Percentiles rank a stretch among this genome's conserved stretches.
Conservation (phyloP, 2,888 invertebrate genomes). For the Drosophila diplacantha region DNA sequence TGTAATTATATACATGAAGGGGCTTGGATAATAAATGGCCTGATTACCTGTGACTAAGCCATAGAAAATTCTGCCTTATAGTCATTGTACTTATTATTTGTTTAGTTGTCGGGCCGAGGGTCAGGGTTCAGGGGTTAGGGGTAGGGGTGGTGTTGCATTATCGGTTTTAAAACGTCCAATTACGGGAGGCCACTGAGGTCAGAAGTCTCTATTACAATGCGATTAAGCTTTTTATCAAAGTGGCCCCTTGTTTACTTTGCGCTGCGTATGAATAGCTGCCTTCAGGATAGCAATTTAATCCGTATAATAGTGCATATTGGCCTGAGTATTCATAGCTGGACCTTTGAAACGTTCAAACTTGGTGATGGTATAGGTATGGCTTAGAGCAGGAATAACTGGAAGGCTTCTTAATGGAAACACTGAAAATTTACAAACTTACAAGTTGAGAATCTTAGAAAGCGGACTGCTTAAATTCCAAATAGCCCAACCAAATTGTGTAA, state of each 20-base stretch:
- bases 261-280: background rate
- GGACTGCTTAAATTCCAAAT: background rate
- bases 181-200: conserved; percentile 16
- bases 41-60: conserved; percentile 37
- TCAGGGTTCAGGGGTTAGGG: conserved; percentile 5
- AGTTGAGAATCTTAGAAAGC: background rate
- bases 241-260: conserved; percentile 4
- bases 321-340: background rate
- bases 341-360: background rate
- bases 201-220: conserved; percentile 14
- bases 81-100: conserved; percentile 11
- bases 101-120: background rate
- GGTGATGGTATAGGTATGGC: no score
- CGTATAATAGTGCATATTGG: background rate
- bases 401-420: background rate
- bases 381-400: background rate
- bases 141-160: conserved; percentile 3
- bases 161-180: conserved; percentile 28
- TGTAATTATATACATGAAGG: conserved; percentile 47
- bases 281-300: conserved; percentile 3
- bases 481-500: background rate
- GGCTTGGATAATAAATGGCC: conserved; percentile 44
- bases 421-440: background rate
- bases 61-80: conserved; percentile 19
- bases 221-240: conserved; percentile 5